Evolutionary conservation across 1,140 invertebrate species (phyloP).

Genomic region (Luehdorfia chinensis): DNA sequence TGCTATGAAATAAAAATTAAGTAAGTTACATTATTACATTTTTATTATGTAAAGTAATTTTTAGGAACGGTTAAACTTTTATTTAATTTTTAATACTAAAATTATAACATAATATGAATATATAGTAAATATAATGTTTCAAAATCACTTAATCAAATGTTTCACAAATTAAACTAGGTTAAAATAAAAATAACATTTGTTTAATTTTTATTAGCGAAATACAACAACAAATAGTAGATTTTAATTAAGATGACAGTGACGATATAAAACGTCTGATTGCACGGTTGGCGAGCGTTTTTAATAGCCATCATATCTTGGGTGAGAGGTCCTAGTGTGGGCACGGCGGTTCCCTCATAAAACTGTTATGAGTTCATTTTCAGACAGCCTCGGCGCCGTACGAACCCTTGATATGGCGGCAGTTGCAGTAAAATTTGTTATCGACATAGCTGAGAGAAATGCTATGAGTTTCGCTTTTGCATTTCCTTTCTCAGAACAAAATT

Average conservation of each 20-base stretch:
- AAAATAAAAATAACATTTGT: too few species aligned
- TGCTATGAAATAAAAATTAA: too few species aligned
- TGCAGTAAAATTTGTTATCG: constrained; percentile 31
- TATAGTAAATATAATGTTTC: too few species aligned
- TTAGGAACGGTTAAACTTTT: too few species aligned
- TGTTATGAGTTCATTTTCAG: constrained; percentile 69
- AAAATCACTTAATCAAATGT: too few species aligned
- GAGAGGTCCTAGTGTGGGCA: constrained; percentile 28
- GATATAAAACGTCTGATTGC: constrained; percentile 55
- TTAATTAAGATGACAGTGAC: constrained; percentile 65
- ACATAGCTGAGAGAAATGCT: constrained; percentile 20
- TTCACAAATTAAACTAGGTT: too few species aligned
- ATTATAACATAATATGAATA: too few species aligned
- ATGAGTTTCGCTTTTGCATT: constrained; percentile 11
- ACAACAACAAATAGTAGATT: constrained; percentile 47
- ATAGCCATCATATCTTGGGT: constrained; percentile 52
- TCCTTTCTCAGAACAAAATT: constrained; percentile 12
- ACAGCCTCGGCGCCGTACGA: constrained; percentile 30
- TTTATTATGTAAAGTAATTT: too few species aligned
- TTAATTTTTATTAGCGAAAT: constrained; percentile 12
- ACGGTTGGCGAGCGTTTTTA: constrained; percentile 52
- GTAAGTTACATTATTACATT: too few species aligned
- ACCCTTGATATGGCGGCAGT: constrained; percentile 29
- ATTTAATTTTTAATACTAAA: too few species aligned
- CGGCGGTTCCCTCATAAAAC: constrained; percentile 52